Conservation (phyloP, 2,113 vertebrate species). For the Perca fluviatilis region DNA sequence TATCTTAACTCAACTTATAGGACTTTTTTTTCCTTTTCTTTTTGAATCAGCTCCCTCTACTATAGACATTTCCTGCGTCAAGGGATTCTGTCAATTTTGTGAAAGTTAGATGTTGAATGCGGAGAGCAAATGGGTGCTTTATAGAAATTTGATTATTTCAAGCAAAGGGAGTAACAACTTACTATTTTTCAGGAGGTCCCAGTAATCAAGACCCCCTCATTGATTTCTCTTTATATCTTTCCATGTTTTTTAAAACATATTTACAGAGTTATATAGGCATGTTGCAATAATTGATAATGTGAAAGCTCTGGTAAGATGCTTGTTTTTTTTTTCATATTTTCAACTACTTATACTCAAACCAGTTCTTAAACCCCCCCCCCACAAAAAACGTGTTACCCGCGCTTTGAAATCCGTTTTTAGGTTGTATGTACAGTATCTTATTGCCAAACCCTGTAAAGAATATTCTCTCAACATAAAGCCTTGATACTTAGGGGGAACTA, state of each 20-base stretch:
- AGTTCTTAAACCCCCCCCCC: no score
- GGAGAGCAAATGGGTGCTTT: conserved; percentile 79
- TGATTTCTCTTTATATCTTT: conserved; percentile 84
- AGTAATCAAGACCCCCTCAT: conserved; percentile 83
- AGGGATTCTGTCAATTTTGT: conserved; percentile 80
- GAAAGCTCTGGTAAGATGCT: conserved; percentile 88
- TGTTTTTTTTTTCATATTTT: no score
- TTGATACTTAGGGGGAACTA: conserved; percentile 81
- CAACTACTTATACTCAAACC: no score
- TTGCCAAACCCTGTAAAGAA: conserved; percentile 79
- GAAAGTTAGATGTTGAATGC: conserved; percentile 70
- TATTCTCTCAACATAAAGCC: conserved; percentile 79
- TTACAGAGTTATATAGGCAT: conserved; percentile 90
- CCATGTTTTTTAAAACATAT: conserved; percentile 86
- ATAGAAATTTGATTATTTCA: conserved; percentile 79
- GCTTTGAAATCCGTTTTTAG: conserved; percentile 66
- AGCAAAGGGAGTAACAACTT: conserved; percentile 82
- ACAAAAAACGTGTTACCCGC: no score
- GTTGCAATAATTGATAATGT: conserved; percentile 91
- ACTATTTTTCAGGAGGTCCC: conserved; percentile 79
- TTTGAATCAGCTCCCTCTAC: conserved; percentile 68
- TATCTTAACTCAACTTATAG: conserved; percentile 67
- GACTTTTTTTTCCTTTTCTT: conserved; percentile 44
- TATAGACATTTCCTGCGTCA: conserved; percentile 69
- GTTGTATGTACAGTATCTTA: conserved; percentile 74